Conservation (phyloP, 2,113 vertebrate species). For the Tetrao urogallus region DNA sequence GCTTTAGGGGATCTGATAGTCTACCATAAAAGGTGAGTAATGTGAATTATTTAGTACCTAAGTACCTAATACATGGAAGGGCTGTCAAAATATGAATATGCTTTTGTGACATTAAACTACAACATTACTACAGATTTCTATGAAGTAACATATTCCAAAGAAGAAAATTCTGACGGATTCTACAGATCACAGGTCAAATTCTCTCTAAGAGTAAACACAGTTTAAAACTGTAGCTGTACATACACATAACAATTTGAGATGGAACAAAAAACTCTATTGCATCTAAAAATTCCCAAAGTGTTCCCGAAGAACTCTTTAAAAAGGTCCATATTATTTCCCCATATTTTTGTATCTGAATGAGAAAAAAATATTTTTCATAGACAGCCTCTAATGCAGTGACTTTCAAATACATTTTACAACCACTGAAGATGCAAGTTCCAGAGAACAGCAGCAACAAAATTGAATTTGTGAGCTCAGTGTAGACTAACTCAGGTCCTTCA, state of each 20-base stretch:
- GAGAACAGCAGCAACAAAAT: not conserved
- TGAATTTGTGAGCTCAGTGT: not conserved
- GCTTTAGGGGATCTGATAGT: not conserved
- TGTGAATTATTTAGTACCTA: not conserved
- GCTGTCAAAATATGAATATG: not conserved
- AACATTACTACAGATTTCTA: not conserved
- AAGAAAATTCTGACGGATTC: not conserved
- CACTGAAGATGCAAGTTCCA: not conserved
- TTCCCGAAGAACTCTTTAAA: not conserved
- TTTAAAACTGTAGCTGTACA: not conserved
- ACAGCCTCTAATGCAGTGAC: not conserved
- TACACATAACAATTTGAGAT: not conserved
- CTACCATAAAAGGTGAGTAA: not conserved
- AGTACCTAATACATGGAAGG: not conserved
- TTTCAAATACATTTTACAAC: not conserved
- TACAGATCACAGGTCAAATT: not conserved
- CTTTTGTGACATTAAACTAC: not conserved
- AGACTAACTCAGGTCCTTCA: not conserved
- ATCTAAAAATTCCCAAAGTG: not conserved
- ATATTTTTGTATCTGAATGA: not conserved
- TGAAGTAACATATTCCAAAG: not conserved
- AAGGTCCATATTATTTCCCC: not conserved
- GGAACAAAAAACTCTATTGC: not conserved
- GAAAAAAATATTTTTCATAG: not conserved
- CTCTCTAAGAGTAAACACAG: accelerated